phyloP scores from a whole-genome alignment of 2,888 invertebrate species.

The Diaphora mendica region DNA sequence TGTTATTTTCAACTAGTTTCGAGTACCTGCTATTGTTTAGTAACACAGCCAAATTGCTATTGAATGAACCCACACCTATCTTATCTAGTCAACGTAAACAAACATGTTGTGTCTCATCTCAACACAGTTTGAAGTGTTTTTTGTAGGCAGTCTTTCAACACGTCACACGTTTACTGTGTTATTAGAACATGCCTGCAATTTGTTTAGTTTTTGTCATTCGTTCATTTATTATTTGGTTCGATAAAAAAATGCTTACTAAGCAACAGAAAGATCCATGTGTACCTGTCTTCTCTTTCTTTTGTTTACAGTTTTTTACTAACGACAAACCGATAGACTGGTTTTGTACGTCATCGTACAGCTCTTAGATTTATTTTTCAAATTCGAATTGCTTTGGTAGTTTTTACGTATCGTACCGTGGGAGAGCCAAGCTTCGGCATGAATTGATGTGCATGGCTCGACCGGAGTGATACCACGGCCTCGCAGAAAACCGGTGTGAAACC shows the following conservation, averaged over 20 bases:
- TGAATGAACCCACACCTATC: conserved; percentile 32
- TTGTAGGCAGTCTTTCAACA: conserved; percentile 42
- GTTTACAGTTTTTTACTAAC: background rate
- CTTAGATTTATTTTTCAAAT: background rate
- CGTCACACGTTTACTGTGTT: conserved; percentile 28
- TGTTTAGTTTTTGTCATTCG: conserved; percentile 14
- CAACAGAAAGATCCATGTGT: background rate
- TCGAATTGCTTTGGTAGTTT: background rate
- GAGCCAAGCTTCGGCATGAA: no score
- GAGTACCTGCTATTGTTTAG: conserved; percentile 4
- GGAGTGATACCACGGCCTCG: no score
- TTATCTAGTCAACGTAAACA: conserved; percentile 53
- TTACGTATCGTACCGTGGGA: background rate
- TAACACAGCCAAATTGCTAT: background rate
- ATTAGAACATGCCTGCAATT: conserved; percentile 35
- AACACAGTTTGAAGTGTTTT: conserved; percentile 37
- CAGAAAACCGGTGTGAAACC: no score
- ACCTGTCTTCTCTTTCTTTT: background rate
- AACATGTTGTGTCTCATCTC: conserved; percentile 38
- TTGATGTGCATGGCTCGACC: no score
- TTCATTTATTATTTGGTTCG: background rate
- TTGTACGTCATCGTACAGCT: background rate
- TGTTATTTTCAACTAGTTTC: background rate
- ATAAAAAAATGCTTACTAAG: background rate
- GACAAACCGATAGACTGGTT: background rate